These are phyloP conservation scores for Cerastoderma edule DNA, from an alignment of 2,888 invertebrate genomes.

Conservation along the genomic window DNA sequence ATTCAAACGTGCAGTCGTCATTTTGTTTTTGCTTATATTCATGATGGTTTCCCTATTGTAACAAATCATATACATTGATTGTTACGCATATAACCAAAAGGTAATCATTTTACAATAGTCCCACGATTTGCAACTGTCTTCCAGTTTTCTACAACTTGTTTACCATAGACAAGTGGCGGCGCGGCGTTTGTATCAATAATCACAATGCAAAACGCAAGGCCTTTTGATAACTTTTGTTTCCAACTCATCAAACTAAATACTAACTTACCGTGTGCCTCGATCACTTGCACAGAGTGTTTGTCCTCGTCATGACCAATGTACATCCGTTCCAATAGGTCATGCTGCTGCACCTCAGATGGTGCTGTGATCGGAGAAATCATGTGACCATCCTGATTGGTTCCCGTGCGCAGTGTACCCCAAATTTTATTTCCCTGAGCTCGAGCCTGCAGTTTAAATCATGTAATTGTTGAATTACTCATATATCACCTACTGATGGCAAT, in stretches of 20 bases:
- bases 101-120: no score
- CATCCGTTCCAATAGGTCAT: constrained; percentile 35
- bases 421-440: constrained; percentile 36
- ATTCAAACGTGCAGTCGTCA: neutral
- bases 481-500: no score
- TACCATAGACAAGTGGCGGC: no score
- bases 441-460: constrained; percentile 25
- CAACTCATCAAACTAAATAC: neutral
- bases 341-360: constrained; percentile 53
- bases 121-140: no score
- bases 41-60: no score
- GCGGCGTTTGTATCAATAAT: neutral
- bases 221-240: neutral
- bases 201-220: neutral
- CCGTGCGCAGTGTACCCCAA: constrained; percentile 54
- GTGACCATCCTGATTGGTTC: constrained; percentile 56
- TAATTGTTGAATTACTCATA: neutral
- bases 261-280: constrained; percentile 50
- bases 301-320: constrained; percentile 36
- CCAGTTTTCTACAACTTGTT: no score
- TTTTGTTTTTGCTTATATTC: no score
- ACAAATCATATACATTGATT: no score
- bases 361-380: constrained; percentile 53
- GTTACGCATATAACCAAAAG: no score
- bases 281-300: constrained; percentile 39